Base-by-base conservation (phyloP, 2,113 vertebrate genomes). In the Epinephelus lanceolatus region DNA sequence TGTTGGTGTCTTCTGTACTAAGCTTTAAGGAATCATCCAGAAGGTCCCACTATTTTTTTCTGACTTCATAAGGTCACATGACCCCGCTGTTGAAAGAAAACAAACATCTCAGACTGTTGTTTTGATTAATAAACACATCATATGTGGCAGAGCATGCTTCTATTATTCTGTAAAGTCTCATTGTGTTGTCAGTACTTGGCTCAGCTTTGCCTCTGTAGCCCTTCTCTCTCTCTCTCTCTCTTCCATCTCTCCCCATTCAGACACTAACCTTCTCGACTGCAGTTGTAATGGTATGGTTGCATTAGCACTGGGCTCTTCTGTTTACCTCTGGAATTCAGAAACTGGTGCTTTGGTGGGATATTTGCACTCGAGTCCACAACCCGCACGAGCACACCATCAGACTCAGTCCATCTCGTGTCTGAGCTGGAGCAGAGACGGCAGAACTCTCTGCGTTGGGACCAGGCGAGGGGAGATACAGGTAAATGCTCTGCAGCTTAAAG, bases 241-340 rank as follows among this genome's bases (percentile, higher is more conserved):
- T 27, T 53, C 53, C 17, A 21, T 78, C 66, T 79, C 63, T 68
- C 75, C 62, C 71, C 86, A 89, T 82, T 33, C 88, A 96, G 96
- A 97, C 93, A 87, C 96, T 33, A 94, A 96, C 80, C 85, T 95
- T 57, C 85, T 96, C 15, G 95, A 95, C 67, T 96, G 95, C 94
- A 96, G 90, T 75, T 87, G 83, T 72, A 71, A 88, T 45, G 95
- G 95, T 85, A 67, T 95, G 77, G 45, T 96, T 85, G 96, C 94
- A 25, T 5, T 96, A 78, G 95, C 94, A 17, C 92, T 96, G 23
- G 95, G 93, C 86, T 91, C 94, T 45, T 68, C 93, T 76, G 92
- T 93, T 65, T 88, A 88, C 62, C 69, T 97, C 47, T 96, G 96
- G 94, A 94, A 95, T 68, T 94, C 94, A 82, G 83, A 90, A 77